Conservation (phyloP, 30 jellyfish, hydroid and myxozoan genomes). For the Turritopsis dohrnii region DNA sequence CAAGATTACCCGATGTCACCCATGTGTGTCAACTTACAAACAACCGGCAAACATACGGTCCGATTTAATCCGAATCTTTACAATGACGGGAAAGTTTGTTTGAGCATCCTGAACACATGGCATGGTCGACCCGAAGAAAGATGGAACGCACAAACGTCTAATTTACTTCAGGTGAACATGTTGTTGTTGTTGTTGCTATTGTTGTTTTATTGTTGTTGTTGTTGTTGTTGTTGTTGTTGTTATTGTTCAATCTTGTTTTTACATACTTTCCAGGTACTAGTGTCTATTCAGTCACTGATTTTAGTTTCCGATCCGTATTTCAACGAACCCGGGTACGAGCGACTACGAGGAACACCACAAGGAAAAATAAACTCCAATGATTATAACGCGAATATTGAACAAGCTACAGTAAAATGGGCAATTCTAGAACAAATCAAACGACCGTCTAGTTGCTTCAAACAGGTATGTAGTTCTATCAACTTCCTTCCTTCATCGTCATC, state of each 20-base stretch:
- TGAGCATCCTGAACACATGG: slow-evolving; percentile 95
- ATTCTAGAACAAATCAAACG: slow-evolving; percentile 73
- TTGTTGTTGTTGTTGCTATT: background rate
- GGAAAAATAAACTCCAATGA: slow-evolving; percentile 77
- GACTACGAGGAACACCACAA: slow-evolving; percentile 78
- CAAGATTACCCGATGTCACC: slow-evolving; percentile 95
- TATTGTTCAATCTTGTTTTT: too few relatives aligned
- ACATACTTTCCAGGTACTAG: slow-evolving; percentile 65
- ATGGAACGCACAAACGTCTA: slow-evolving; percentile 92
- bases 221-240: background rate
- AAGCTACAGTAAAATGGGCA: slow-evolving; percentile 87
- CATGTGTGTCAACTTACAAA: slow-evolving; percentile 81
- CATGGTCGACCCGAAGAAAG: slow-evolving; percentile 99
- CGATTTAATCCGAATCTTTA: slow-evolving; percentile 89
- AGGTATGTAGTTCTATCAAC: slow-evolving; percentile 38
- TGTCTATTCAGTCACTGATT: slow-evolving; percentile 81
- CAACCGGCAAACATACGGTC: slow-evolving; percentile 89
- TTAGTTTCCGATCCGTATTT: slow-evolving; percentile 89
- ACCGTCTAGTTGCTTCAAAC: slow-evolving; percentile 81
- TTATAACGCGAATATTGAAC: slow-evolving; percentile 78
- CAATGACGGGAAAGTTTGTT: slow-evolving; percentile 96
- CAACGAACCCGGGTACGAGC: slow-evolving; percentile 92
- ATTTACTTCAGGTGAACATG: slow-evolving; percentile 66
- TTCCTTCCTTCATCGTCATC: background rate
- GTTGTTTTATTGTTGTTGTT: too few relatives aligned